Conservation (phyloP, 1,140 invertebrate genomes). For the Wasmannia auropunctata region DNA sequence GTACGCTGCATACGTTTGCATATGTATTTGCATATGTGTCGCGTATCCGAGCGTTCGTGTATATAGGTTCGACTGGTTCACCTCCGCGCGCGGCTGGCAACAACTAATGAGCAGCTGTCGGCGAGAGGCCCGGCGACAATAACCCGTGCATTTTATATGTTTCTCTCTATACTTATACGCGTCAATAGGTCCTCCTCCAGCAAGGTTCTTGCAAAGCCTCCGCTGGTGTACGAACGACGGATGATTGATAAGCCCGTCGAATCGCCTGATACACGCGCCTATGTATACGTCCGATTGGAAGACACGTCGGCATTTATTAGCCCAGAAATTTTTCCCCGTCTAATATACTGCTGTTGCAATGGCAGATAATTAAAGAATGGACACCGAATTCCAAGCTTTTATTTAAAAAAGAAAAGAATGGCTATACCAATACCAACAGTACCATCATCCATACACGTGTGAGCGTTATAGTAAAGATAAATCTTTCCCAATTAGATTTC, state of each 20-base stretch:
- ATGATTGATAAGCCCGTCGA: constrained; percentile 58
- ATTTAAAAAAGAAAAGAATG: not conserved
- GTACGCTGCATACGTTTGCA: constrained; percentile 4
- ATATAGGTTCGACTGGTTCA: constrained; percentile 73
- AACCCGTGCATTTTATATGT: constrained; percentile 81
- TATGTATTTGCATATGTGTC: constrained; percentile 55
- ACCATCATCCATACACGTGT: not conserved
- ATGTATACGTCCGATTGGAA: not conserved
- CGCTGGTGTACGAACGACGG: not conserved
- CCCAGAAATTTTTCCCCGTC: not conserved
- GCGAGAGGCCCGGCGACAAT: constrained; percentile 80
- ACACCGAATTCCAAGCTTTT: not conserved
- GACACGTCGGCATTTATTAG: constrained; percentile 40
- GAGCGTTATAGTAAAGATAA: not conserved
- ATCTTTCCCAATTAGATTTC: not conserved
- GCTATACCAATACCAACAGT: not conserved
- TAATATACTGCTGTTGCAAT: not conserved
- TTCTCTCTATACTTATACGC: constrained; percentile 57
- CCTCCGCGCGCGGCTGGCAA: constrained; percentile 70
- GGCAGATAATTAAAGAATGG: not conserved
- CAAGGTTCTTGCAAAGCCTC: constrained; percentile 22
- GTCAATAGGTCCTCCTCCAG: constrained; percentile 58
- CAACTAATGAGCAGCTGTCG: constrained; percentile 80
- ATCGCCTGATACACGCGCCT: constrained; percentile 9
- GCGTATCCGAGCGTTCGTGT: constrained; percentile 54